Percentiles rank a stretch among this genome's conserved stretches.
These are phyloP conservation scores for Plectrocnemia conspersa DNA, from an alignment of 1,140 invertebrate species.

Conservation along the genomic window DNA sequence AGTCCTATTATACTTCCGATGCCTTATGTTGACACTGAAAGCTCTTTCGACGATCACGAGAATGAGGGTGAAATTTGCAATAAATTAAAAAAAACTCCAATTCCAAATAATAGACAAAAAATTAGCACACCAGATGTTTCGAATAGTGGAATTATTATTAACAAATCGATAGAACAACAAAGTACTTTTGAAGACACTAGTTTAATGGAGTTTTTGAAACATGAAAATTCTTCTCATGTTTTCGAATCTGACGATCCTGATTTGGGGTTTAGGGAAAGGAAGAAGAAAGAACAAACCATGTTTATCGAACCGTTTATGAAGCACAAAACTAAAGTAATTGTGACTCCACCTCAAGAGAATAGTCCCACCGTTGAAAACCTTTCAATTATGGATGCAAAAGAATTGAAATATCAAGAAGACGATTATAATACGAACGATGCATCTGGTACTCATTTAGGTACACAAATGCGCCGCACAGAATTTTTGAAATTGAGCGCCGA, in stretches of 20 bases:
- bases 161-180: conserved; percentile 44
- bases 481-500: conserved; percentile 58
- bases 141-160: conserved; percentile 40
- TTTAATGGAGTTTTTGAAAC: conserved; percentile 48
- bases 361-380: conserved; percentile 51
- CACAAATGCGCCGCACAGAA: conserved; percentile 48
- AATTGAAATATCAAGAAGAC: conserved; percentile 42
- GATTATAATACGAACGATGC: conserved; percentile 25
- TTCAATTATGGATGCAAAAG: conserved; percentile 46
- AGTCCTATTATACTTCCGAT: conserved; percentile 44
- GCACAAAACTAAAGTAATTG: conserved; percentile 53
- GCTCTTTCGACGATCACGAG: conserved; percentile 45
- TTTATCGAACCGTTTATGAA: conserved; percentile 44
- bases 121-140: conserved; percentile 21
- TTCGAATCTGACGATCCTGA: conserved; percentile 43
- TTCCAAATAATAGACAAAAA: conserved; percentile 5
- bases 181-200: conserved; percentile 50
- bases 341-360: conserved; percentile 51
- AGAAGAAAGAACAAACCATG: conserved; percentile 29
- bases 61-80: conserved; percentile 43
- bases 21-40: conserved; percentile 50
- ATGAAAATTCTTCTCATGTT: conserved; percentile 46
- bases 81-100: conserved; percentile 38
- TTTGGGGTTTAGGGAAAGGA: conserved; percentile 33
- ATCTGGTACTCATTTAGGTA: conserved; percentile 43